phyloP scores from a whole-genome alignment of 2,113 vertebrate species.

The Taxidea taxus region DNA sequence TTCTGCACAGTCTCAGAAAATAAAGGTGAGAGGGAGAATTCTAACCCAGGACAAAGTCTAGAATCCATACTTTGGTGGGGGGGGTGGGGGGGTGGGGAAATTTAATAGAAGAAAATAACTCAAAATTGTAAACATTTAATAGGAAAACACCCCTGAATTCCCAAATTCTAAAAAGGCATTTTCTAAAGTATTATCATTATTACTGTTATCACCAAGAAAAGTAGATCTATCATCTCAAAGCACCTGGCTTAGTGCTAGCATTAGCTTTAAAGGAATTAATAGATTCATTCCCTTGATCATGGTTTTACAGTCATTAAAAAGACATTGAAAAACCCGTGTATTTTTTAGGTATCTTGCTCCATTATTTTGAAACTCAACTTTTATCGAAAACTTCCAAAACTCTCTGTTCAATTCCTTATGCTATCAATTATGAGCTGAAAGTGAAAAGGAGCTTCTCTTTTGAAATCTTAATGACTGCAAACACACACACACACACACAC shows the following conservation, averaged over 20 bases:
- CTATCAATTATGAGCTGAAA: neutral
- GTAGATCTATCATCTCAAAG: neutral
- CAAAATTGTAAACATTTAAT: neutral
- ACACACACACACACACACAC: no score
- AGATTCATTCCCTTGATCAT: neutral
- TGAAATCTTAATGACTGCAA: neutral
- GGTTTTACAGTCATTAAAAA: neutral
- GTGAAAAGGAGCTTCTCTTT: neutral
- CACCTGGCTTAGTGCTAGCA: neutral
- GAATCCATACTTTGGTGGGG: neutral
- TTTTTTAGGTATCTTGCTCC: neutral
- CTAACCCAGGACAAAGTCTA: neutral
- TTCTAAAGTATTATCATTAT: conserved; percentile 24
- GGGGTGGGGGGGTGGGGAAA: neutral
- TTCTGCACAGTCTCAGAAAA: neutral
- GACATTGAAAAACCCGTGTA: neutral
- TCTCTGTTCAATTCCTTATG: neutral
- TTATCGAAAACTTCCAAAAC: neutral
- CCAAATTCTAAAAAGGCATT: neutral
- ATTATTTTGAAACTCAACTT: neutral
- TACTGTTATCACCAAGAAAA: neutral
- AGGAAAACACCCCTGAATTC: neutral
- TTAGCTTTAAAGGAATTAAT: conserved; percentile 27
- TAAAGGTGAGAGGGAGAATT: neutral
- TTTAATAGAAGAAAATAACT: neutral